Conservation (phyloP, 2,888 invertebrate genomes). For the Lithophane ornitopus region DNA sequence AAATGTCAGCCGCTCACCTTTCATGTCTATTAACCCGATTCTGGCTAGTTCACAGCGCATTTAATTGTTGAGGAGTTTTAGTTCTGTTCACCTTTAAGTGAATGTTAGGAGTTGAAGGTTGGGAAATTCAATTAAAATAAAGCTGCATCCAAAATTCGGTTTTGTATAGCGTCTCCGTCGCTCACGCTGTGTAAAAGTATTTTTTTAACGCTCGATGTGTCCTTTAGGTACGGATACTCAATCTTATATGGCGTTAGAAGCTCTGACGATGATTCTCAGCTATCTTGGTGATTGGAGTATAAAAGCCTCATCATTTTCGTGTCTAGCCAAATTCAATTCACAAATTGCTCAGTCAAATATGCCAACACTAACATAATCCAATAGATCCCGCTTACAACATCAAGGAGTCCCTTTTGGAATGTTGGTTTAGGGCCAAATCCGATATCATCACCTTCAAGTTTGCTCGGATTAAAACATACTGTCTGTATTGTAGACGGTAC, state of each 20-base stretch:
- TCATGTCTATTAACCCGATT: slow-evolving; percentile 65
- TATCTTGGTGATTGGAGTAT: slow-evolving; percentile 1
- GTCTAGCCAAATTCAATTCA: slow-evolving; percentile 33
- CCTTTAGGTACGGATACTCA: neutral
- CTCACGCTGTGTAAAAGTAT: no score
- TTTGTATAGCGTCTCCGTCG: neutral
- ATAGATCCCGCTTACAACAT: slow-evolving; percentile 36
- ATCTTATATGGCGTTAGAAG: neutral
- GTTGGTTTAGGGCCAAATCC: slow-evolving; percentile 53
- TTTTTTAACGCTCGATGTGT: neutral
- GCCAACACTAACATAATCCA: slow-evolving; percentile 35
- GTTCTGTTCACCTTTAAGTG: slow-evolving; percentile 46
- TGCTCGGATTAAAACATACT: slow-evolving; percentile 44
- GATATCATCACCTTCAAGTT: slow-evolving; percentile 47
- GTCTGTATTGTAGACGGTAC: neutral
- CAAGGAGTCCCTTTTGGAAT: slow-evolving; percentile 33
- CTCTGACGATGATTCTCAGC: neutral
- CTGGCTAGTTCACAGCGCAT: slow-evolving; percentile 45
- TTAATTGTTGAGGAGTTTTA: slow-evolving; percentile 50
- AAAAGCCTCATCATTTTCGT: slow-evolving; percentile 1
- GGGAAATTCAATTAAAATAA: slow-evolving; percentile 11
- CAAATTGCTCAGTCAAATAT: slow-evolving; percentile 34
- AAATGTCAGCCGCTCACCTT: slow-evolving; percentile 67
- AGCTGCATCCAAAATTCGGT: neutral
- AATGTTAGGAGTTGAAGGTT: slow-evolving; percentile 31